These are phyloP conservation scores for Parelbella ahira DNA, from an alignment of 2,888 invertebrate species.

Conservation along the genomic window DNA sequence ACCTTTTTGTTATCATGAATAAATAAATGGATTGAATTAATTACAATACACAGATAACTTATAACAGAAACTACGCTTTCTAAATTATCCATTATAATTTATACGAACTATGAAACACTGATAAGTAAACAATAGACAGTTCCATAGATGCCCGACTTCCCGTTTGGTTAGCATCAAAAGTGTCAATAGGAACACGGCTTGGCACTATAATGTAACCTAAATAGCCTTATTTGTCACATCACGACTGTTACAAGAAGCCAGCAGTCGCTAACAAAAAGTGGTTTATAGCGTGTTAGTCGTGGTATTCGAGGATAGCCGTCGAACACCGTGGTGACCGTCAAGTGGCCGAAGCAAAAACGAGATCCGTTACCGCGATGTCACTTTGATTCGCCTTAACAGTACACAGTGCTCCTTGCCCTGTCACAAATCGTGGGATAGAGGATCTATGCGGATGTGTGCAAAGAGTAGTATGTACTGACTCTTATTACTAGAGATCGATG, in stretches of 20 bases:
- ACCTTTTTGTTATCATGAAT: too few species aligned
- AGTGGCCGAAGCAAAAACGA: slow-evolving; percentile 31
- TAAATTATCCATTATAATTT: too few species aligned
- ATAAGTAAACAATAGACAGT: too few species aligned
- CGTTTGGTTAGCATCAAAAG: slow-evolving; percentile 16
- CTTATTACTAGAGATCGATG: too few species aligned
- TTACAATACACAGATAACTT: too few species aligned
- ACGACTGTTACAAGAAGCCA: slow-evolving; percentile 23
- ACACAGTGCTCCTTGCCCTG: slow-evolving; percentile 45
- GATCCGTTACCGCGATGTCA: slow-evolving; percentile 54
- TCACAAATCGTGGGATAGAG: slow-evolving; percentile 1
- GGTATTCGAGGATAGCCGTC: slow-evolving; percentile 26
- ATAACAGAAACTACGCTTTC: too few species aligned
- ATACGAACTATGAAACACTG: too few species aligned
- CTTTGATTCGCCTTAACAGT: slow-evolving; percentile 65
- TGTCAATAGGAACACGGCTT: slow-evolving; percentile 14
- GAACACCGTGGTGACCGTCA: slow-evolving; percentile 23
- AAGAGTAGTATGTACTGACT: too few species aligned
- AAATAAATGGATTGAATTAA: too few species aligned
- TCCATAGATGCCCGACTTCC: too few species aligned
- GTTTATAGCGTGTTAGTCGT: slow-evolving; percentile 19
- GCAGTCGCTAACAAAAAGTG: slow-evolving; percentile 18
- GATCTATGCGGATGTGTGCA: background rate
- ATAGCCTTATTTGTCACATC: slow-evolving; percentile 24
- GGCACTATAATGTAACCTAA: slow-evolving; percentile 21